Conservation (phyloP, 2,888 invertebrate species). For the Endomychus coccineus region DNA sequence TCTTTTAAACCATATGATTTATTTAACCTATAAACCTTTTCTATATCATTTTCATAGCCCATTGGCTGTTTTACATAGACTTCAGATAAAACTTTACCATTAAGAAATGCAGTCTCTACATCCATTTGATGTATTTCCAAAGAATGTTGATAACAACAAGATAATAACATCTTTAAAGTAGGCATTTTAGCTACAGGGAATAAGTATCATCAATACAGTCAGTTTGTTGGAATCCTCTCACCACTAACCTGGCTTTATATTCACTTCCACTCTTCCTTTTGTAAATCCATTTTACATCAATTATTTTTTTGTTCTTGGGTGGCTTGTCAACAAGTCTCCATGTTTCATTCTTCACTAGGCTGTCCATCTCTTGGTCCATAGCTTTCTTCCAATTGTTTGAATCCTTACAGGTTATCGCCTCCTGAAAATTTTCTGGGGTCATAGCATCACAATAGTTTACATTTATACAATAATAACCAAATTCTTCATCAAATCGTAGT, state of each 20-base stretch:
- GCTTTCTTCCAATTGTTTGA: constrained; percentile 8
- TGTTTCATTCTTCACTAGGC: constrained; percentile 7
- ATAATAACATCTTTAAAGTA: constrained; percentile 15
- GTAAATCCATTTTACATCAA: too few species aligned
- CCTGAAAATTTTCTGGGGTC: constrained; percentile 5
- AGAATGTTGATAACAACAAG: constrained; percentile 11
- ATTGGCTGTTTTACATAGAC: constrained; percentile 19
- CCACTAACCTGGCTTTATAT: too few species aligned
- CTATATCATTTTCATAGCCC: constrained; percentile 12
- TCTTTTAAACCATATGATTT: constrained; percentile 16
- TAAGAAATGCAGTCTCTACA: constrained; percentile 25
- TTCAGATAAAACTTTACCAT: constrained; percentile 21
- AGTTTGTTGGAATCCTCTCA: not conserved
- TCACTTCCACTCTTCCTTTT: too few species aligned
- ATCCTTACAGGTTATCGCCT: constrained; percentile 1
- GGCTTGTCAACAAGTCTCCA: constrained; percentile 6
- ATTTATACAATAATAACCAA: constrained; percentile 7
- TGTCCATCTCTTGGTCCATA: constrained; percentile 8
- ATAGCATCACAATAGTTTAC: constrained; percentile 5
- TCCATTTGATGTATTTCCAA: constrained; percentile 22
- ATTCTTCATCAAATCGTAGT: constrained; percentile 8
- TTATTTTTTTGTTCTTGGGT: not conserved
- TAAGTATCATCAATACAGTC: not conserved
- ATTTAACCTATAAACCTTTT: constrained; percentile 13
- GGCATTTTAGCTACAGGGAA: constrained; percentile 8